Evolutionary conservation across 1,140 invertebrate genomes (phyloP), one percentile per base, ranked within the genome.

Genomic region (Parapsyche elsis): DNA sequence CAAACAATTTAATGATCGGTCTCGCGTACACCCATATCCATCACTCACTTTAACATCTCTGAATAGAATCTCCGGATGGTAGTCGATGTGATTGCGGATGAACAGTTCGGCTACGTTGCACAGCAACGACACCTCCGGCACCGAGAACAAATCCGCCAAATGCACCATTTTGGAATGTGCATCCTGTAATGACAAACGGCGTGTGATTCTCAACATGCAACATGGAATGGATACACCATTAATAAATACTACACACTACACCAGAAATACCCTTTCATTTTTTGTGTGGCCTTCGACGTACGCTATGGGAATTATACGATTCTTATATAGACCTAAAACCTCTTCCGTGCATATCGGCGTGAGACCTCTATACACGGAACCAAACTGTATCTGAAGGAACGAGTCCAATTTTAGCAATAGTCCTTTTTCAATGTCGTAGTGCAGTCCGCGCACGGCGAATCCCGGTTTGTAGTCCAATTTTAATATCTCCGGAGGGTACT

Each of bases 351-450:
- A 89, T 0, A 99, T 90, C 12, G 93, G 92, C 81, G 93, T 94
- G 14, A 96, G 87, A 5, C 98, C 95, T 84, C 95, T 91, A 86
- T 97, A 99, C n/a, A 99, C 97, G 44, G 96, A 94, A 46, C 96
- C 97, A 85, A 97, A 92, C 87, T 99, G 97, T 84, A 99, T 97
- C 91, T 99, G 96, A 82, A 98, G 91, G 88, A 98, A 99, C 16
- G 96, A 96, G 89, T 99, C 97, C 83, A 99, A 91, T 89, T 99
- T 99, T 83, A 99, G 90, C 14, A 99, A 89, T n/a, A 98, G 87
- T 38, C 97, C 97, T 88, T 98, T 97, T 87, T 97, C 94, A 85
- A 98, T 96, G 87, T 99, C 98, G 90, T 97, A 99, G 89, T 99
- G 97, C 7, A 99, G 91, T 76, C 98, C 97, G 77, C 97, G 91